phyloP scores from a whole-genome alignment of 1,140 invertebrate species.

The Helicoverpa armigera region DNA sequence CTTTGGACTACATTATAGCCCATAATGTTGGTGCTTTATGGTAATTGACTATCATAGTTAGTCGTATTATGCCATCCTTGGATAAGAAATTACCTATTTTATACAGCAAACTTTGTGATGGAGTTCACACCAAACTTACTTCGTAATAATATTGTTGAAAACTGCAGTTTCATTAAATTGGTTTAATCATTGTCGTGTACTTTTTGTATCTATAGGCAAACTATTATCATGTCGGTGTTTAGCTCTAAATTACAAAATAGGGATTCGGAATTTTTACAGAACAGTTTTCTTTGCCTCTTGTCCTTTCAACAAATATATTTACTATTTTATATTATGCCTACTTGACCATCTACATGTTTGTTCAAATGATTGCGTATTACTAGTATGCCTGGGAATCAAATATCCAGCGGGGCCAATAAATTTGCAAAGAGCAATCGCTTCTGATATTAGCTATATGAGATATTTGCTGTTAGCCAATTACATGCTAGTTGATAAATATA shows the following conservation, averaged over 20 bases:
- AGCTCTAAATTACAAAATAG: too few species aligned
- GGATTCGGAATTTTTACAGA: too few species aligned
- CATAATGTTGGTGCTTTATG: not conserved
- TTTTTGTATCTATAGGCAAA: too few species aligned
- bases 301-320: not conserved
- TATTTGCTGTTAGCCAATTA: conserved; percentile 40
- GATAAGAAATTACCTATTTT: conserved; percentile 8
- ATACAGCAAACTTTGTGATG: not conserved
- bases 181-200: too few species aligned
- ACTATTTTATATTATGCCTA: conserved; percentile 42
- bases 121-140: too few species aligned
- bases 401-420: conserved; percentile 63
- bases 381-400: conserved; percentile 47
- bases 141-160: too few species aligned
- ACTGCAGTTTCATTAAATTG: too few species aligned
- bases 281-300: too few species aligned
- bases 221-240: too few species aligned
- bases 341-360: conserved; percentile 39
- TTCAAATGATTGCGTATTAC: conserved; percentile 42
- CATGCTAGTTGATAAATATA: conserved; percentile 19
- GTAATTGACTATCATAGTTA: conserved; percentile 18
- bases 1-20: not conserved
- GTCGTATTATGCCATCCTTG: not conserved
- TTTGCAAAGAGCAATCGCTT: conserved; percentile 74
- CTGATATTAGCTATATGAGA: conserved; percentile 68